phyloP scores from a whole-genome alignment of 2,113 vertebrate genomes.

The Clarias gariepinus region DNA sequence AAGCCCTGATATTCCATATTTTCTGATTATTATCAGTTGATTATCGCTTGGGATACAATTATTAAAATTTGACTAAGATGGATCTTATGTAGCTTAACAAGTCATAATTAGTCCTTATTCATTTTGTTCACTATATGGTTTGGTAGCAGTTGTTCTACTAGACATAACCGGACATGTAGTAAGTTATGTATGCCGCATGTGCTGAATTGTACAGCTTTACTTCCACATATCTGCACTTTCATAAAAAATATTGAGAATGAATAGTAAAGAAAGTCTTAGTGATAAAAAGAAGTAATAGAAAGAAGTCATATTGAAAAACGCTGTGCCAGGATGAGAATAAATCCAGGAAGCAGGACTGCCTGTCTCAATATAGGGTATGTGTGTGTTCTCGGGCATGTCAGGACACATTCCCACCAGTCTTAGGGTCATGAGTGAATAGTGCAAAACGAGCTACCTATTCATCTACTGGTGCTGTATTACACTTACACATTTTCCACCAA shows the following conservation, averaged over 20 bases:
- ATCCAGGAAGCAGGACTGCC: neutral
- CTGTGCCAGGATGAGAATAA: neutral
- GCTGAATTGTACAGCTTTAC: neutral
- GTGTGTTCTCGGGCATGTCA: constrained; percentile 30
- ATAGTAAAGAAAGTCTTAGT: no score
- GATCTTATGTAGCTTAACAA: neutral
- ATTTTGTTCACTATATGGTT: neutral
- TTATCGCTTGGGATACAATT: neutral
- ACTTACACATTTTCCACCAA: no score
- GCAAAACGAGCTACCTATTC: neutral
- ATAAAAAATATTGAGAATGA: neutral
- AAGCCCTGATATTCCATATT: neutral
- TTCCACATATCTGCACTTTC: neutral
- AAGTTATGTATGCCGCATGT: neutral
- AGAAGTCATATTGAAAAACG: neutral
- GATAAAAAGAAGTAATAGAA: no score
- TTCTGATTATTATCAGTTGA: neutral
- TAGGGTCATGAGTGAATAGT: constrained; percentile 12
- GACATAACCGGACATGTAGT: neutral
- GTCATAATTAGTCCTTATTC: neutral
- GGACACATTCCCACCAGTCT: neutral
- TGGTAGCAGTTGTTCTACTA: neutral
- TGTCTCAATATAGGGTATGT: constrained; percentile 8
- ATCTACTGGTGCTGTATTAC: neutral
- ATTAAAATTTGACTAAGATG: neutral